These are phyloP conservation scores for Clarias batrachus DNA, from an alignment of 2,113 vertebrate species.

Conservation along the genomic window DNA sequence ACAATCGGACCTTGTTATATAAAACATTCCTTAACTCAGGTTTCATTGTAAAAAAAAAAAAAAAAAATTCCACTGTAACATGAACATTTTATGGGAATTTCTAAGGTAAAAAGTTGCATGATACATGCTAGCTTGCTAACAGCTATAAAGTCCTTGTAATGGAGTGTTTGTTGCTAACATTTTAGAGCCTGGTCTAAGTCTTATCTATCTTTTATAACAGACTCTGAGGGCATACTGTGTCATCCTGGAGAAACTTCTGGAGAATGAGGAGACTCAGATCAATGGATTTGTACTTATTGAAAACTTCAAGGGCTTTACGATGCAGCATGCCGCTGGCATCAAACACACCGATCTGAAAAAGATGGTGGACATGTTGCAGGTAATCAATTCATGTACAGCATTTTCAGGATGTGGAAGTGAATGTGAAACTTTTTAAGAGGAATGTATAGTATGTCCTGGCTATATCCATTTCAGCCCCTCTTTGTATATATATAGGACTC, in stretches of 20 bases:
- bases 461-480: background rate
- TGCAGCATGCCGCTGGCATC: slow-evolving; percentile 94
- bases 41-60: background rate
- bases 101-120: background rate
- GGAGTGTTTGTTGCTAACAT: too few relatives aligned
- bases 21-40: background rate
- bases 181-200: background rate
- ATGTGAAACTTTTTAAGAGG: background rate
- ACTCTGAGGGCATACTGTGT: slow-evolving; percentile 93
- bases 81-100: background rate
- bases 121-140: background rate
- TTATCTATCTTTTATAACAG: slow-evolving; percentile 62
- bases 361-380: slow-evolving; percentile 99
- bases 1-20: background rate
- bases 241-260: slow-evolving; percentile 92
- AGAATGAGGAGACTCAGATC: slow-evolving; percentile 96
- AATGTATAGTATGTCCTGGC: background rate
- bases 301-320: slow-evolving; percentile 96
- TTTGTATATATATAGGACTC: slow-evolving; percentile 79
- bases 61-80: background rate
- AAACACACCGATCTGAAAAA: slow-evolving; percentile 92
- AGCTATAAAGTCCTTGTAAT: background rate
- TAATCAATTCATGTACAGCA: slow-evolving; percentile 54
- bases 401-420: background rate
- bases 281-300: slow-evolving; percentile 97